A percentile compares a stretch with the other conserved stretches of the same genome.
These are phyloP conservation scores for Acanthosepion esculentum DNA, from an alignment of 2,888 invertebrate genomes.

Conservation along the genomic window DNA sequence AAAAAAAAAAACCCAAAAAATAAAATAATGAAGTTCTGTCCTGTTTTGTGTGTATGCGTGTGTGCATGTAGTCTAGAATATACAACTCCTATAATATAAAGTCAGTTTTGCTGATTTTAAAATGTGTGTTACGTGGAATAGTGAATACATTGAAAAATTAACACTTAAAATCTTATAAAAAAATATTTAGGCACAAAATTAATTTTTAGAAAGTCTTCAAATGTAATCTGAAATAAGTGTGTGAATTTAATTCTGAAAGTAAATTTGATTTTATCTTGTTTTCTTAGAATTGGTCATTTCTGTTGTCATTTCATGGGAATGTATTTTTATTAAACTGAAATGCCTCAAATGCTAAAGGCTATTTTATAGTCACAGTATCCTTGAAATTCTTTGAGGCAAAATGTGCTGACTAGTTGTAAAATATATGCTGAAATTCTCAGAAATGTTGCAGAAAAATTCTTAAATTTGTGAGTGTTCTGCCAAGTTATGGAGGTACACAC, in stretches of 20 bases:
- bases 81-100: not conserved
- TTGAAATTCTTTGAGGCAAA: not conserved
- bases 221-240: not conserved
- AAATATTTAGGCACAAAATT: not conserved
- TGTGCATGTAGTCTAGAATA: not conserved
- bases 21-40: not conserved
- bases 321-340: not conserved
- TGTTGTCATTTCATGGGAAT: not conserved
- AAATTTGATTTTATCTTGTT: not conserved
- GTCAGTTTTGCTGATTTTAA: not conserved
- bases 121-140: not conserved
- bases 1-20: not conserved
- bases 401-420: not conserved
- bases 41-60: not conserved
- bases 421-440: not conserved
- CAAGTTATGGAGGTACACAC: too few relatives aligned
- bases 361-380: not conserved
- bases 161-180: not conserved
- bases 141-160: not conserved
- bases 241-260: not conserved
- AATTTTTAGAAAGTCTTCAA: not conserved
- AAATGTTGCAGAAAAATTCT: not conserved
- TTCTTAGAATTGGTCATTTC: not conserved
- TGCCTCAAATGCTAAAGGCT: not conserved
- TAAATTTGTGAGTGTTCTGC: too few relatives aligned